These are phyloP conservation scores for Petromus typicus DNA, from an alignment of 2,113 vertebrate species.

Conservation along the genomic window DNA sequence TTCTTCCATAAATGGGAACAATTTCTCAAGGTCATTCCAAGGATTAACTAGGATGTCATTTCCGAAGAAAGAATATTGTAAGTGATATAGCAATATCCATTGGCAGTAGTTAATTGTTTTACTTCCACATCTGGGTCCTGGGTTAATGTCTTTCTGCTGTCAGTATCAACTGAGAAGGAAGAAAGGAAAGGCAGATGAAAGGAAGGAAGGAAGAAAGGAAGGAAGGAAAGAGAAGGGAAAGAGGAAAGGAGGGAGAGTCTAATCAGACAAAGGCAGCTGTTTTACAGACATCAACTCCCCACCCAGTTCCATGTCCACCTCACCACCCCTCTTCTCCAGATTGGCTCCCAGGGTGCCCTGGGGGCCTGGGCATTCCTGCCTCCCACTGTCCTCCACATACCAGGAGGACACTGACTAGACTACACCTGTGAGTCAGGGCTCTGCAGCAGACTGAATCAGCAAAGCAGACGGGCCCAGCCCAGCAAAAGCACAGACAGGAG, in stretches of 20 bases:
- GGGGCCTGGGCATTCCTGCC: not conserved
- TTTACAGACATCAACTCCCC: not conserved
- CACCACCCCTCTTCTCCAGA: not conserved
- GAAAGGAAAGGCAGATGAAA: not conserved
- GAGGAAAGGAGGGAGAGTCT: not conserved
- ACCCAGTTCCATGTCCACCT: not conserved
- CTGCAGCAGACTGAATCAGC: not conserved
- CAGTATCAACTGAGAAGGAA: not conserved
- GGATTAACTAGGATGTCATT: not conserved
- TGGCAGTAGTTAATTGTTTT: not conserved
- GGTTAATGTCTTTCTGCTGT: not conserved
- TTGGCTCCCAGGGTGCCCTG: not conserved
- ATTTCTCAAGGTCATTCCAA: not conserved
- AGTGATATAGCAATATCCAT: not conserved
- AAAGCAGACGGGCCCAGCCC: not conserved
- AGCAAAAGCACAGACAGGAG: not conserved
- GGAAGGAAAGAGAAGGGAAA: not conserved
- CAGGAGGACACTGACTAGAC: not conserved
- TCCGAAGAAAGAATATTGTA: not conserved
- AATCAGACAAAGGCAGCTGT: not conserved
- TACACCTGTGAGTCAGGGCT: not conserved
- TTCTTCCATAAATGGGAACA: not conserved
- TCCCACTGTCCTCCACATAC: not conserved
- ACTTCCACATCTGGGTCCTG: not conserved
- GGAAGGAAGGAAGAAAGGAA: fast-evolving